A percentile compares a stretch with the other conserved stretches of the same genome.
Conservation (phyloP, 2,797 vertebrate genomes). For the Hybognathus amarus region DNA sequence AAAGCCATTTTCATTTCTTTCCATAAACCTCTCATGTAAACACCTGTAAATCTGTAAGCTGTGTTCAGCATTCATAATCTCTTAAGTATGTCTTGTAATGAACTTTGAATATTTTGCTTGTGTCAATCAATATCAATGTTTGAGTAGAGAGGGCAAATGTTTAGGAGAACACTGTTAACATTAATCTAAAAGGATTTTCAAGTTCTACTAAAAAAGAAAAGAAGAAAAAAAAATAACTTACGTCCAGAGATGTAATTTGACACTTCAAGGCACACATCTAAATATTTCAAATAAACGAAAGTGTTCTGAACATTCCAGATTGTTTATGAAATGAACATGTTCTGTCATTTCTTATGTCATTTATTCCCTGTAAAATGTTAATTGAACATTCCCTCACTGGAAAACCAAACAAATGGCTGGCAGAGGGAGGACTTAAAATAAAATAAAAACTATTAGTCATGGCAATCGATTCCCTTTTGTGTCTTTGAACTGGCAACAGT, state of each 20-base stretch:
- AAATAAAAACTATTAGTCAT: constrained; percentile 66
- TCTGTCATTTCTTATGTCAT: constrained; percentile 65
- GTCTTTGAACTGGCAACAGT: constrained; percentile 76
- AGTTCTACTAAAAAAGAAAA: background rate
- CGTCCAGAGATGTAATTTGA: background rate
- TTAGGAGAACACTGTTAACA: too few relatives aligned
- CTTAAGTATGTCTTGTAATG: background rate
- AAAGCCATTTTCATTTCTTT: constrained; percentile 14
- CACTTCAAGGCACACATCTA: background rate
- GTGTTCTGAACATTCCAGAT: constrained; percentile 53
- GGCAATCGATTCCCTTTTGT: constrained; percentile 76
- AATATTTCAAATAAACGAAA: constrained; percentile 51
- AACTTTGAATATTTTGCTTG: background rate
- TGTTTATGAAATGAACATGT: constrained; percentile 16
- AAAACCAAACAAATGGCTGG: constrained; percentile 76
- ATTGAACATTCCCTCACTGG: constrained; percentile 71
- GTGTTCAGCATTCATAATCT: background rate
- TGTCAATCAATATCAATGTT: background rate
- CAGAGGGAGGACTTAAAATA: constrained; percentile 17
- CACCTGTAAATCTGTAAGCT: constrained; percentile 1
- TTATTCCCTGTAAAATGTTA: constrained; percentile 72
- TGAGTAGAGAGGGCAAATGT: background rate
- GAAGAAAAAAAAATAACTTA: background rate
- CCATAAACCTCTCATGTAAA: background rate
- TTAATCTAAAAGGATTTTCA: background rate